These are phyloP conservation scores for Miniopterus natalensis DNA, from an alignment of 2,113 vertebrate genomes.

Conservation along the genomic window DNA sequence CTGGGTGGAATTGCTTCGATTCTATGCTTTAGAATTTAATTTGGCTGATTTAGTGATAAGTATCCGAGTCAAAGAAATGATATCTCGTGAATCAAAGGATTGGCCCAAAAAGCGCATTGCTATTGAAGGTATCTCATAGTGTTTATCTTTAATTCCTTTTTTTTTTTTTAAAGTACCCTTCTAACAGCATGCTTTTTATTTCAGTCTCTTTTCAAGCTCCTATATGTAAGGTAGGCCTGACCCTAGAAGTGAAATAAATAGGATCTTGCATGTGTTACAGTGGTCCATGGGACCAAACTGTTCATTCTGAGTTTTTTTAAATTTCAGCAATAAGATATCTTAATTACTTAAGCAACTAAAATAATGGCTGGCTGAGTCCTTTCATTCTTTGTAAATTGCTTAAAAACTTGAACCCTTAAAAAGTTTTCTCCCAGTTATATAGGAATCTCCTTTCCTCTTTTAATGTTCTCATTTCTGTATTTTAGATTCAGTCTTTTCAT, in stretches of 20 bases:
- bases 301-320: conserved; percentile 36
- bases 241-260: conserved; percentile 47
- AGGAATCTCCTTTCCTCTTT: conserved; percentile 16
- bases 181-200: conserved; percentile 69
- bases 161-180: background rate
- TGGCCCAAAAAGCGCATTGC: conserved; percentile 97
- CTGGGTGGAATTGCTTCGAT: conserved; percentile 96
- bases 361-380: background rate
- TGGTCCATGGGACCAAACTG: background rate
- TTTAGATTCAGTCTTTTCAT: conserved; percentile 42
- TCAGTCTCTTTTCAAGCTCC: conserved; percentile 66
- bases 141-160: conserved; percentile 13
- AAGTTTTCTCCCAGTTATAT: background rate
- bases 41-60: conserved; percentile 94
- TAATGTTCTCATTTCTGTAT: conserved; percentile 15
- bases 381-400: conserved; percentile 57
- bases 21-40: conserved; percentile 95
- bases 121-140: conserved; percentile 91
- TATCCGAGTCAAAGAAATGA: conserved; percentile 91
- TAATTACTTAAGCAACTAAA: conserved; percentile 40
- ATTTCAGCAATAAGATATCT: background rate
- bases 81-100: conserved; percentile 95
- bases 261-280: conserved; percentile 45
- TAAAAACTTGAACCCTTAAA: background rate
- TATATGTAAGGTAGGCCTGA: conserved; percentile 60